Percentiles rank a stretch among this genome's conserved stretches.
Evolutionary conservation across 2,113 vertebrate species (phyloP).

Genomic region (Lasiurus borealis): DNA sequence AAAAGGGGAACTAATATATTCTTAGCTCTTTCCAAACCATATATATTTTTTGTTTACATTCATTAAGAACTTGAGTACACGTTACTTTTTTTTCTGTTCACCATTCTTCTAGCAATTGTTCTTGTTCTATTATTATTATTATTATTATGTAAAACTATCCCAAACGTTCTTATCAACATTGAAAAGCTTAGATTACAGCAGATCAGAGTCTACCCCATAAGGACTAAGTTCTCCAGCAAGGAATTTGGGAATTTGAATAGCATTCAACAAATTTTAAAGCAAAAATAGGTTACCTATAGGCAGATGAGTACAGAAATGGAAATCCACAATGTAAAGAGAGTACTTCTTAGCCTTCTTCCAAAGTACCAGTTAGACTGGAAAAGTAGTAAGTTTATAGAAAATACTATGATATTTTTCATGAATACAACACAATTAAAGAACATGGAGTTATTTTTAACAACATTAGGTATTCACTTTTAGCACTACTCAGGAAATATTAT

Average conservation of each 20-base stretch:
- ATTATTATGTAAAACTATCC: conserved; percentile 15
- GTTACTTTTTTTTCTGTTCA: background rate
- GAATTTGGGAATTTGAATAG: conserved; percentile 6
- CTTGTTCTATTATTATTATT: conserved; percentile 16
- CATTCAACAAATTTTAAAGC: background rate
- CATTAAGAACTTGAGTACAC: background rate
- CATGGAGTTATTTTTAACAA: background rate
- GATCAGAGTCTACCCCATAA: background rate
- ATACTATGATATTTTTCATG: background rate
- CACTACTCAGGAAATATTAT: background rate
- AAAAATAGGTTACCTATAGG: background rate
- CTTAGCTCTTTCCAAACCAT: background rate
- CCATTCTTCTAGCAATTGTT: background rate
- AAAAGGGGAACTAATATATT: background rate
- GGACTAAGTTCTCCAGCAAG: background rate
- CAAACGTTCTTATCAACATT: background rate
- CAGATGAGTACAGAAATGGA: background rate
- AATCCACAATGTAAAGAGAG: background rate
- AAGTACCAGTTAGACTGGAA: conserved; percentile 33
- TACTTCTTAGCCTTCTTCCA: background rate
- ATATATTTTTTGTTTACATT: background rate
- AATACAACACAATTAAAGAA: conserved; percentile 4
- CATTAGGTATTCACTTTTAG: background rate
- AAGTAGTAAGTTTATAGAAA: background rate
- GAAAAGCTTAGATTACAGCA: background rate